Conservation (phyloP, 2,113 vertebrate genomes). For the Accipiter cooperii region DNA sequence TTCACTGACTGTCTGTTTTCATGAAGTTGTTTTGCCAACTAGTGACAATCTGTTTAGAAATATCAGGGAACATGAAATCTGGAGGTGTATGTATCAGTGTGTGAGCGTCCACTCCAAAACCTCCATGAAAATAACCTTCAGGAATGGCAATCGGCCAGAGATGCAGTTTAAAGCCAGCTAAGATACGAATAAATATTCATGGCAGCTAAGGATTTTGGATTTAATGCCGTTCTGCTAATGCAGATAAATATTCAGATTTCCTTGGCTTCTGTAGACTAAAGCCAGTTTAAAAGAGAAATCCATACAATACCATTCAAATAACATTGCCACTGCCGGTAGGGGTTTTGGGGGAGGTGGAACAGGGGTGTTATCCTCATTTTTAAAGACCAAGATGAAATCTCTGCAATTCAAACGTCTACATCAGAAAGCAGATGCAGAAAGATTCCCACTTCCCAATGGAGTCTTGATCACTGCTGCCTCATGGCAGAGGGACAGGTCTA, state of each 20-base stretch:
- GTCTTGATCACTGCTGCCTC: not conserved
- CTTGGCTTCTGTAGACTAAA: not conserved
- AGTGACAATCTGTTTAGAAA: constrained; percentile 21
- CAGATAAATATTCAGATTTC: constrained; percentile 26
- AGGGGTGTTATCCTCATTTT: not conserved
- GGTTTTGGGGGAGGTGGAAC: not conserved
- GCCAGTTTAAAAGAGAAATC: not conserved
- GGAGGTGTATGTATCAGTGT: not conserved
- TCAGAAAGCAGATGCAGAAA: not conserved
- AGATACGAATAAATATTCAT: constrained; percentile 15
- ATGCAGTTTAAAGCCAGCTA: not conserved
- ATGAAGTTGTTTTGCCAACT: not conserved
- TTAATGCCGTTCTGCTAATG: not conserved
- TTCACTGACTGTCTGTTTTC: not conserved
- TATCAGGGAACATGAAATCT: not conserved
- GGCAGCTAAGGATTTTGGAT: not conserved
- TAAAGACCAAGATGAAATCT: not conserved
- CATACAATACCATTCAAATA: not conserved
- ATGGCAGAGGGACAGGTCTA: not conserved
- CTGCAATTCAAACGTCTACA: not conserved
- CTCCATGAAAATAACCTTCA: constrained; percentile 22
- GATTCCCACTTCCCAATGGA: not conserved
- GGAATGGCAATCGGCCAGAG: not conserved
- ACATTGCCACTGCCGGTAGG: not conserved
- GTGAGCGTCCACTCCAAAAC: not conserved